Evolutionary conservation across 2,888 invertebrate genomes (phyloP).

Genomic region (Himalopsyche anomala): DNA sequence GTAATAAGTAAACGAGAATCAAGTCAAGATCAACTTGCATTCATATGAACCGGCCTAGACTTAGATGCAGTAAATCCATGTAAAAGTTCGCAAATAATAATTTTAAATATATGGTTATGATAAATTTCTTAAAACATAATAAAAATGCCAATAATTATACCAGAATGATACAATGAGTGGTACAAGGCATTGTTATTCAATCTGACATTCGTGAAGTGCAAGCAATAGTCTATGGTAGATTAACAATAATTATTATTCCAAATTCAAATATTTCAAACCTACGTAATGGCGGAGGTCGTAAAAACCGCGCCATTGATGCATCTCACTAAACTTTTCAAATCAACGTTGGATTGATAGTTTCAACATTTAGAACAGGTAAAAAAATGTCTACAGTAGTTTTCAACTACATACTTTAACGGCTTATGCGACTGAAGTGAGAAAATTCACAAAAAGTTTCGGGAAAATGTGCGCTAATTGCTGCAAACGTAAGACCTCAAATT

Average conservation of each 20-base stretch:
- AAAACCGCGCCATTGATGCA: slow-evolving; percentile 61
- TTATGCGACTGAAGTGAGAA: slow-evolving; percentile 8
- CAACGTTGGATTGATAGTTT: neutral
- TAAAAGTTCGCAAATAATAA: too few species aligned
- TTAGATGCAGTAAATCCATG: too few species aligned
- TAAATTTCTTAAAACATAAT: too few species aligned
- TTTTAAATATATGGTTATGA: too few species aligned
- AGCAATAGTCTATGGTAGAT: slow-evolving; percentile 41
- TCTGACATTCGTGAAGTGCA: neutral
- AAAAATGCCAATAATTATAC: neutral
- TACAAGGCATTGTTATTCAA: neutral
- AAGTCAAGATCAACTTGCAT: too few species aligned
- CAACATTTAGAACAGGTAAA: neutral
- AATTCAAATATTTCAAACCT: slow-evolving; percentile 62
- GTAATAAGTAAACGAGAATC: too few species aligned
- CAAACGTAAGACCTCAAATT: neutral
- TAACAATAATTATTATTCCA: slow-evolving; percentile 36
- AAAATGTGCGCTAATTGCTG: neutral
- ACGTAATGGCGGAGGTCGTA: slow-evolving; percentile 62
- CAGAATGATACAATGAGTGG: neutral
- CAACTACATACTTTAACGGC: neutral
- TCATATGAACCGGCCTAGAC: too few species aligned
- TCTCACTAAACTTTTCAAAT: slow-evolving; percentile 32
- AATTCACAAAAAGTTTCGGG: neutral
- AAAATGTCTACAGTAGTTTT: neutral